A percentile compares a stretch with the other conserved stretches of the same genome.
phyloP scores from a whole-genome alignment of 2,888 invertebrate species.

The Chesias legatella region DNA sequence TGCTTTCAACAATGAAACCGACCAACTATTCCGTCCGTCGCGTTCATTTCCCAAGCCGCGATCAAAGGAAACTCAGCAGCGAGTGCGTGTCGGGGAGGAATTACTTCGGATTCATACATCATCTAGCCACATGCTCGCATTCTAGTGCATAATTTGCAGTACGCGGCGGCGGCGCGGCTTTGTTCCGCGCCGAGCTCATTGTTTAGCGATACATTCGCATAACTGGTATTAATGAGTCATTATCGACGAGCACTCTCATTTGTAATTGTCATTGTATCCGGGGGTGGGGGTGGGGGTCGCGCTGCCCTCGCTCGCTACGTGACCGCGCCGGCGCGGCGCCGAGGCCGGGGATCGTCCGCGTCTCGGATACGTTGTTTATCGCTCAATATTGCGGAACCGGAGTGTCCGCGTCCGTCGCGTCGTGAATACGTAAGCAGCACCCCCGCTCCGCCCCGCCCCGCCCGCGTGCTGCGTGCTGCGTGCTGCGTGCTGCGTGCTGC shows the following conservation, averaged over 20 bases:
- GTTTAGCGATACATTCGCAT: constrained; percentile 36
- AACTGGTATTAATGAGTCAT: constrained; percentile 31
- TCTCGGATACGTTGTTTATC: constrained; percentile 28
- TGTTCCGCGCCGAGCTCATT: constrained; percentile 26
- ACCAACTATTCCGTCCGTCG: constrained; percentile 1
- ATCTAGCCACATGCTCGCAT: constrained; percentile 7
- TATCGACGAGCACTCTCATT: constrained; percentile 29
- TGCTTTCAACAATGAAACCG: constrained; percentile 11
- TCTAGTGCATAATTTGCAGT: constrained; percentile 7
- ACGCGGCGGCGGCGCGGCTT: constrained; percentile 11
- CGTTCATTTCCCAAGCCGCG: constrained; percentile 7
- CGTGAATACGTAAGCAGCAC: constrained; percentile 11
- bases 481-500: no score
- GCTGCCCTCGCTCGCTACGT: no score
- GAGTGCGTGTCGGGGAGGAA: constrained; percentile 8
- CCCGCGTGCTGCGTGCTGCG: constrained; percentile 9
- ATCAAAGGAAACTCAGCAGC: constrained; percentile 16
- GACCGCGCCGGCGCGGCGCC: constrained; percentile 6
- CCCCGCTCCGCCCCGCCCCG: constrained; percentile 3
- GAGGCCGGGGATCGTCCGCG: constrained; percentile 2
- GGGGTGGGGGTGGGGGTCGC: no score
- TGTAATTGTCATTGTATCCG: constrained; percentile 24
- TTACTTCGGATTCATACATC: constrained; percentile 5
- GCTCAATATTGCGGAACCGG: constrained; percentile 20
- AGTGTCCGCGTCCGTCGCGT: constrained; percentile 8